A percentile compares a stretch with the other conserved stretches of the same genome.
phyloP scores from a whole-genome alignment of 2,797 vertebrate species.

The Crocidura indochinensis region DNA sequence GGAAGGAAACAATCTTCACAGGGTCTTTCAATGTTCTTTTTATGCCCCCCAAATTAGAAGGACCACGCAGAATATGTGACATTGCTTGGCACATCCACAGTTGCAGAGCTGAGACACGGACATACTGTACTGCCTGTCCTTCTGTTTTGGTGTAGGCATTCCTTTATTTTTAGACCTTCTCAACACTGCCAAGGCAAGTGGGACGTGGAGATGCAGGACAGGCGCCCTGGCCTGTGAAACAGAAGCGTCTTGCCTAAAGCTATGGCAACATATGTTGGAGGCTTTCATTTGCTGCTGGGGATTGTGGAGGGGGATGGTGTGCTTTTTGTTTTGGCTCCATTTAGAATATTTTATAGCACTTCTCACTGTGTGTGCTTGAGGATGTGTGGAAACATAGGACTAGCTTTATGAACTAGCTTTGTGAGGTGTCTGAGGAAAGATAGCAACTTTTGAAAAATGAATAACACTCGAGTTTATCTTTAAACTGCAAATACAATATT shows the following conservation, averaged over 20 bases:
- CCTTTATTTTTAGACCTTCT: constrained; percentile 87
- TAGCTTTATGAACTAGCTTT: constrained; percentile 54
- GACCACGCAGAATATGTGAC: neutral
- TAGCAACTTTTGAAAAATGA: constrained; percentile 68
- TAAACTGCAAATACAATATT: constrained; percentile 73
- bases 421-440: constrained; percentile 64
- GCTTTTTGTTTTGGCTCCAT: constrained; percentile 62
- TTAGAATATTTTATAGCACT: constrained; percentile 58
- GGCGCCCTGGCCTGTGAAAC: constrained; percentile 76
- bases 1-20: neutral
- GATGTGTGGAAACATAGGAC: constrained; percentile 66
- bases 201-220: constrained; percentile 67
- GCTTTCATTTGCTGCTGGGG: neutral
- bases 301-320: neutral
- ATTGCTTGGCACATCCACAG: fast-evolving
- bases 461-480: constrained; percentile 66
- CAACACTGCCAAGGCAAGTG: constrained; percentile 81
- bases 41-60: neutral
- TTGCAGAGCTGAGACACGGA: constrained; percentile 54
- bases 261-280: constrained; percentile 63
- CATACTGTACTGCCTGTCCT: constrained; percentile 64
- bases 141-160: constrained; percentile 58
- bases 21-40: neutral
- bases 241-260: constrained; percentile 80
- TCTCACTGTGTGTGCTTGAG: constrained; percentile 52